Evolutionary conservation across 1,140 invertebrate genomes (phyloP), one percentile per base, ranked within the genome.

Genomic region (Lepidotrigona ventralis): DNA sequence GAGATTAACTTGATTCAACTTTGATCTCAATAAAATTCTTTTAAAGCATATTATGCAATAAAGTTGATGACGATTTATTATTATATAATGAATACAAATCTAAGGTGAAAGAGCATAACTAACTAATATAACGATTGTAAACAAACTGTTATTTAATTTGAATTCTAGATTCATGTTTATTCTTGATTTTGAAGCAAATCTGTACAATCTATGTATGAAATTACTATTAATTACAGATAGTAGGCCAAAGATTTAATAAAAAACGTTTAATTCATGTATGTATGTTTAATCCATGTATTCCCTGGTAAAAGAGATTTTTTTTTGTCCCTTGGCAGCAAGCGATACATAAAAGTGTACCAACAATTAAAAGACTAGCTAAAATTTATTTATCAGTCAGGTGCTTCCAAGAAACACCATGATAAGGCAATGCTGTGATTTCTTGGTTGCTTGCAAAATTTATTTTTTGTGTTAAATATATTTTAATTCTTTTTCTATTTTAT

Each of bases 401-500:
- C 87, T 89, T 88, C 81, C 86, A 83, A 89, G 88, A 89, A 88
- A 91, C 92, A 93, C 89, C 91, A 88, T 89, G 84, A 90, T 93
- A 93, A 93, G 92, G 92, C 93, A 93, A 92, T 93, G 90, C 85
- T 92, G 92, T 92, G 92, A 93, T 89, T 91, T 73, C 75, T 87
- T 89, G 89, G 88, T 93, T 86, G 88, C 89, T 91, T 69, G 66
- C 29, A 69, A 69, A 69, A 69, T 14, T n/a, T 78, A 46, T 83
- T 33, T 81, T 84, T 69, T 70, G 51, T 86, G 74, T n/a, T 64
- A 75, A 72, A 79, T 79, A 73, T 70, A 76, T 66, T 21, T 58
- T 46, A 69, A 17, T n/a, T 76, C 6, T 71, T 76, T 46, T 56
- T 26, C 46, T 64, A 78, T 21, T 33, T 8, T 21, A 77, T 63